Conservation (phyloP, 1,140 invertebrate species). For the Nasonia vitripennis region DNA sequence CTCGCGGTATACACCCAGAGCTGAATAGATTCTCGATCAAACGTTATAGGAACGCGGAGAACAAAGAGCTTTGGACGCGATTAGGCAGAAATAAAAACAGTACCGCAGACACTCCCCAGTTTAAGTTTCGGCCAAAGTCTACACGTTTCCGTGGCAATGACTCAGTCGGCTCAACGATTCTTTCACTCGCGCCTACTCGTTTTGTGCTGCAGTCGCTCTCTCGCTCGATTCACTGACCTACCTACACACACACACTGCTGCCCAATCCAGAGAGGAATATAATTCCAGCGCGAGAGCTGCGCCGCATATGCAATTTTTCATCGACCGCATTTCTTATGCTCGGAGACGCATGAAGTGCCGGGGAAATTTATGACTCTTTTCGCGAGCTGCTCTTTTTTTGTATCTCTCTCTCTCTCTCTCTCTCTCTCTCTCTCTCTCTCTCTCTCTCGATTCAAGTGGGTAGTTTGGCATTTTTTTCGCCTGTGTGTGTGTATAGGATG, state of each 20-base stretch:
- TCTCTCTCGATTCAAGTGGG: neutral
- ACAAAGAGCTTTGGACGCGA: too few species aligned
- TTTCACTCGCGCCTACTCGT: conserved; percentile 32
- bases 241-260: neutral
- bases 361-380: conserved; percentile 16
- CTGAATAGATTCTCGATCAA: too few species aligned
- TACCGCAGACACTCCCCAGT: neutral
- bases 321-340: conserved; percentile 28
- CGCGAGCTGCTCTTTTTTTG: neutral
- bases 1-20: too few species aligned
- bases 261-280: conserved; percentile 30
- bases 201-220: neutral
- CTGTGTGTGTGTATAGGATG: neutral
- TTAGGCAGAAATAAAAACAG: too few species aligned
- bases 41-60: too few species aligned
- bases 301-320: conserved; percentile 11
- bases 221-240: conserved; percentile 42
- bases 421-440: too few species aligned
- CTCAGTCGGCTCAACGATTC: conserved; percentile 11
- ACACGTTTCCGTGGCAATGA: conserved; percentile 36
- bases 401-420: neutral
- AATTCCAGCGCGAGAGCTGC: neutral
- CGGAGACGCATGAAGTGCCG: neutral
- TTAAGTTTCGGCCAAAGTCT: conserved; percentile 18
- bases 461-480: neutral